Conservation (phyloP, 1,140 invertebrate species). For the Drosophila mojavensis region DNA sequence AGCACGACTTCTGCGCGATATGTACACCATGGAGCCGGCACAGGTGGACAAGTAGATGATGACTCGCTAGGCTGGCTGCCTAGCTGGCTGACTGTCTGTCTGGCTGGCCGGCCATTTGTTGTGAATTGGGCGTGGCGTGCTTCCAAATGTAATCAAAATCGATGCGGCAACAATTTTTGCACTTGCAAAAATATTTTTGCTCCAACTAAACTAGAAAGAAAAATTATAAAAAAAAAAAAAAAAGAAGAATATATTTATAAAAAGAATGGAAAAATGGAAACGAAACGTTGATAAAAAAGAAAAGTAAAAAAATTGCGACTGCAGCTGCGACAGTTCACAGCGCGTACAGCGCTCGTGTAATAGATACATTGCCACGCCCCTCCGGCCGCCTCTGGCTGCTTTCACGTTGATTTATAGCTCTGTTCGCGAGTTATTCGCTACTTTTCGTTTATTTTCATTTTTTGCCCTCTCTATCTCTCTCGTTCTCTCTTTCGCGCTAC, state of each 20-base stretch:
- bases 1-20: conserved; percentile 92
- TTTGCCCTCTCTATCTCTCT: conserved; percentile 22
- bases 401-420: conserved; percentile 72
- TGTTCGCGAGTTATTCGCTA: conserved; percentile 55
- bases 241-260: conserved; percentile 7
- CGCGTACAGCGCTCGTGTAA: conserved; percentile 52
- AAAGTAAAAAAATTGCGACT: conserved; percentile 48
- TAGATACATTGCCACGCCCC: conserved; percentile 63
- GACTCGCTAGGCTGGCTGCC: neutral
- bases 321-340: conserved; percentile 73
- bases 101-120: neutral
- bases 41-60: conserved; percentile 63
- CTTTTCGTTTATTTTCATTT: neutral
- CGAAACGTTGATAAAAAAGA: conserved; percentile 36
- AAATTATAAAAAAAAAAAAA: conserved; percentile 23
- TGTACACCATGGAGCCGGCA: conserved; percentile 90
- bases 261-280: conserved; percentile 30
- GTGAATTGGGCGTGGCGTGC: neutral
- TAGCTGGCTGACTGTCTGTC: neutral
- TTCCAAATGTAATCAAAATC: conserved; percentile 61
- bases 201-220: conserved; percentile 44
- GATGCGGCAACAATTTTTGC: conserved; percentile 67
- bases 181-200: conserved; percentile 77
- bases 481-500: conserved; percentile 50
- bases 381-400: conserved; percentile 36